Base-by-base conservation (phyloP, 1,140 invertebrate genomes). In the Tachypleus tridentatus region DNA sequence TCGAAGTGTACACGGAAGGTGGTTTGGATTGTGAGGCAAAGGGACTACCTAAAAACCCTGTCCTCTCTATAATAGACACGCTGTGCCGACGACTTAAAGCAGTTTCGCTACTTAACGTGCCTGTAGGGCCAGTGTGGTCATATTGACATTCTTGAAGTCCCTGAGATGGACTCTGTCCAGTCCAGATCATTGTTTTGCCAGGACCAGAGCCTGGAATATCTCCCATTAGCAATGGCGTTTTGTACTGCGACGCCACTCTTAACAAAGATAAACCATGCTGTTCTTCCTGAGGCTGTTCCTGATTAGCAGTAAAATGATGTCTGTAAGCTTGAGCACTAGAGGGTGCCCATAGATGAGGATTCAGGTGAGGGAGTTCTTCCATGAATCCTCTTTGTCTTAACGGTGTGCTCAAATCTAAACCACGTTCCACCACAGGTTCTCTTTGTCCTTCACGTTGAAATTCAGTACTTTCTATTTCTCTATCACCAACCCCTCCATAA, bases 291-390 rank as follows among this genome's bases (percentile, higher is more conserved):
- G 61, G 49, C 53, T 62, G 7, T 54, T 29, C 29, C 29, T 29
- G 29, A 29, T 29, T 49, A 47, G 60, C 8, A 54, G 54, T 10
- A 66, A 56, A 53, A n/a, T 66, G 61, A 6, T 62, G 48, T 11
- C 53, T 54, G 51, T 70, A 64, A 52, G 66, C 52, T 4, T 61
- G 48, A 5, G 66, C 63, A 60, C 56, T 67, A 11, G 68, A 62
- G 48, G 63, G 66, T 8, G 64, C 61, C 68, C 68, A 69, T 7
- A 69, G 52, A 29, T 69, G 68, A 10, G 68, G 68, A 52, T 54
- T 64, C 29, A 69, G 62, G 57, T 67, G 61, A n/a, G 68, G 68
- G 29, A 69, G 49, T 4, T 62, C 48, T 57, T 62, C 61, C 29
- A 29, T 29, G 29, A 29, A 29, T 29, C 29, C 29, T 29, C 29